Percentiles rank a stretch among this genome's conserved stretches.
These are phyloP conservation scores for Aurelia aurita DNA, from an alignment of 30 jellyfish, hydroid and myxozoan species.

Conservation along the genomic window DNA sequence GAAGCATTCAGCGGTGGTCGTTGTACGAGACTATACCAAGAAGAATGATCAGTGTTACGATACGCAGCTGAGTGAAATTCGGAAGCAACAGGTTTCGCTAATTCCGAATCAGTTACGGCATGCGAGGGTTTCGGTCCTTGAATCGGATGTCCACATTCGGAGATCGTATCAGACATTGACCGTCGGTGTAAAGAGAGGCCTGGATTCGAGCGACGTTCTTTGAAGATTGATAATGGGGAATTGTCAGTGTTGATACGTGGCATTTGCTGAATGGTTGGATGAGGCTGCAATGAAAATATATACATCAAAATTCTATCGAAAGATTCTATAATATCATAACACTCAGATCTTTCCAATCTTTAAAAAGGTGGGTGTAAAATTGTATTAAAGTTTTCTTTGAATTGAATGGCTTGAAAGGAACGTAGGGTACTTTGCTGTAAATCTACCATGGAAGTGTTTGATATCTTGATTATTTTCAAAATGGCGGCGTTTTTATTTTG, in stretches of 20 bases:
- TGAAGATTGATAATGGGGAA: constrained; percentile 60
- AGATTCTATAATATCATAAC: too few species aligned
- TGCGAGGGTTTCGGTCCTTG: constrained; percentile 45
- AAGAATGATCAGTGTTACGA: constrained; percentile 42
- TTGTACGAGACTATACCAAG: constrained; percentile 40
- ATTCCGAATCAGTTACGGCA: constrained; percentile 81
- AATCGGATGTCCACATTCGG: constrained; percentile 65
- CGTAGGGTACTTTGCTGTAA: too few species aligned
- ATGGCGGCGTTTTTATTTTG: too few species aligned
- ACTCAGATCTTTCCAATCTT: too few species aligned
- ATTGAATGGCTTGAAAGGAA: too few species aligned
- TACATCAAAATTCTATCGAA: too few species aligned
- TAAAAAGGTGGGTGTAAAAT: too few species aligned
- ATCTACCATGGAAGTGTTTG: too few species aligned
- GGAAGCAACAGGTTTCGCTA: constrained; percentile 44
- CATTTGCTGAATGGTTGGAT: constrained; percentile 34
- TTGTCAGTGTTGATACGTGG: constrained; percentile 67
- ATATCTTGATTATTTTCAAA: too few species aligned
- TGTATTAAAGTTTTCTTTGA: too few species aligned
- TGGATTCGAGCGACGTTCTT: constrained; percentile 57
- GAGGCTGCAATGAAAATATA: not conserved
- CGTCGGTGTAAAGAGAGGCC: constrained; percentile 62
- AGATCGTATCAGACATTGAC: constrained; percentile 72
- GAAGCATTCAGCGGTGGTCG: not conserved
- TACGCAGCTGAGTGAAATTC: constrained; percentile 14